Conservation (phyloP, 2,113 vertebrate species). For the Phasianus colchicus region DNA sequence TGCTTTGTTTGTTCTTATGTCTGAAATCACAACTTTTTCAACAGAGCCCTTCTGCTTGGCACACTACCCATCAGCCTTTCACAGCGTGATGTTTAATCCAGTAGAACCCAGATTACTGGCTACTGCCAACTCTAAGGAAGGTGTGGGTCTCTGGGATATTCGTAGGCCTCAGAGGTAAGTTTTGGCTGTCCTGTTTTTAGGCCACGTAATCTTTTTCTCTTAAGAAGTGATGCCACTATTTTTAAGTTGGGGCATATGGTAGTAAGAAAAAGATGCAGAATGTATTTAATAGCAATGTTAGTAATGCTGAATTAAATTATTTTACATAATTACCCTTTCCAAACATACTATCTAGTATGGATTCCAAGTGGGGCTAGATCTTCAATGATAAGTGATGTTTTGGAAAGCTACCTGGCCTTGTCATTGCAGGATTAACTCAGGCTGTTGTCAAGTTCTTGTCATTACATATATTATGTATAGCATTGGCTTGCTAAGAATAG, state of each 20-base stretch:
- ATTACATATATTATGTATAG: not conserved
- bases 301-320: not conserved
- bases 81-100: conserved; percentile 99
- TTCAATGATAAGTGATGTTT: not conserved
- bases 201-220: not conserved
- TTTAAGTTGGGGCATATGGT: not conserved
- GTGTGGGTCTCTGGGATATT: conserved; percentile 98
- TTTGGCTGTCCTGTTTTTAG: not conserved
- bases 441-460: not conserved
- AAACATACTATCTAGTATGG: fast-evolving
- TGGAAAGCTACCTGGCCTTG: not conserved
- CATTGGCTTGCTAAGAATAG: not conserved
- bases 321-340: not conserved
- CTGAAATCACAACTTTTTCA: conserved; percentile 45
- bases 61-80: conserved; percentile 97
- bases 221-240: not conserved
- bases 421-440: not conserved
- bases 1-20: conserved; percentile 23
- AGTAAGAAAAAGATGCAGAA: not conserved
- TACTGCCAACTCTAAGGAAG: conserved; percentile 98
- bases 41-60: conserved; percentile 98
- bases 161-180: conserved; percentile 95
- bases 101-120: conserved; percentile 95
- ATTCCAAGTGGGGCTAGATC: not conserved
- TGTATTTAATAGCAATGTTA: not conserved